Evolutionary conservation across 2,888 invertebrate species (phyloP), one percentile per base, ranked within the genome.

Genomic region (Oeneis ivallda): DNA sequence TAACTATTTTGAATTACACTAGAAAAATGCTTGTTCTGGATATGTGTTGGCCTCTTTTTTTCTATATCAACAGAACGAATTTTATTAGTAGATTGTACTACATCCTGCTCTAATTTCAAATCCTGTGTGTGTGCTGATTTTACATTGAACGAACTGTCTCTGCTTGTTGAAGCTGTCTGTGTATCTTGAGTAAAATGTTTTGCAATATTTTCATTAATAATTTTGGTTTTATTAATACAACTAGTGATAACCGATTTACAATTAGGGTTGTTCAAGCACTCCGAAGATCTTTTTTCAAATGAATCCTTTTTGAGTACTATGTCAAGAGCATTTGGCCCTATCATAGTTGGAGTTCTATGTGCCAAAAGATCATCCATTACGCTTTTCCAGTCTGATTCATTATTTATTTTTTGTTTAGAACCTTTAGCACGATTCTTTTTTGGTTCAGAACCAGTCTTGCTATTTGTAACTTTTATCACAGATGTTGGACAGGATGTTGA

Each of bases 301-400:
- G 77, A 72, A 62, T 79, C 80, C 71, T 81, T 87, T 43, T 83
- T 84, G 26, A 88, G 72, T 15, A 80, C 78, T 70, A 88, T 77
- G 57, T 87, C 85, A 4, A 87, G 76, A 1, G 87, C 87, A 63
- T 83, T 85, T 0, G 85, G 86, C 0, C 85, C 87, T 69, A 50
- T 13, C 19, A 88, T 79, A 47, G 78, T 80, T 1, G 88, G 88
- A 4, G 92, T 91, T 70, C 87, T 91, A 50, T 86, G 86, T 62
- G 86, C 81, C 58, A 81, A 73, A 61, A 92, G 70, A 54, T 80
- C 86, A 69, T 86, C 78, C 80, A 91, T 80, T 7, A 92, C 92
- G 56, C 76, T 79, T 70, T 84, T 79, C 90, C 90, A 90, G 70
- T 89, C 86, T 61, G 68, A 66, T 15, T 60, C 19, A 37, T 7